A percentile compares a stretch with the other conserved stretches of the same genome.
phyloP scores from a whole-genome alignment of 2,797 vertebrate species.

The Cuniculus paca region DNA sequence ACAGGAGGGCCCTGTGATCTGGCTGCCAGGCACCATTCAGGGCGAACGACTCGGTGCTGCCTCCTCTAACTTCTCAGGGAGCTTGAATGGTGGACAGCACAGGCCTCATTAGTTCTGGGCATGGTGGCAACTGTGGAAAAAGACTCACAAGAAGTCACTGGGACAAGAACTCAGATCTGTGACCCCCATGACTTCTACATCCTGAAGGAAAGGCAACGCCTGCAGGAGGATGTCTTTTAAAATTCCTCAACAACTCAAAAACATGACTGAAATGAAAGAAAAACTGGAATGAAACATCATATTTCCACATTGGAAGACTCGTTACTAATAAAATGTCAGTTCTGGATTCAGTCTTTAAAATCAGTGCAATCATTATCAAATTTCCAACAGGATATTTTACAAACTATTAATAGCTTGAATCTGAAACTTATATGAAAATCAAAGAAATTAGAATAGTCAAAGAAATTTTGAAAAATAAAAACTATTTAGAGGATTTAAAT shows the following conservation, averaged over 20 bases:
- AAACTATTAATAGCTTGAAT: background rate
- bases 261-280: constrained; percentile 3
- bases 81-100: background rate
- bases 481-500: background rate
- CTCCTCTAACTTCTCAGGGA: background rate
- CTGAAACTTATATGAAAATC: constrained; percentile 26
- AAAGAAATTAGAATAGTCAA: background rate
- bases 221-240: background rate
- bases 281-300: background rate
- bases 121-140: background rate
- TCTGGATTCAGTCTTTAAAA: background rate
- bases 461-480: background rate
- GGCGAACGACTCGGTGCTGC: background rate
- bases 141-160: background rate
- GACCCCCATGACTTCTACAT: background rate
- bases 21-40: fast-evolving
- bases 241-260: background rate
- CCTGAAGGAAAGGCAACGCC: background rate
- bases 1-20: background rate
- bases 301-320: background rate
- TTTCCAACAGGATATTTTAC: background rate
- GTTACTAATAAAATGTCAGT: background rate
- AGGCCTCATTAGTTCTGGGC: background rate
- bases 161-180: background rate
- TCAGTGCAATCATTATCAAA: background rate